Conservation (phyloP, 2,113 vertebrate genomes). For the Ariopsis seemanni region DNA sequence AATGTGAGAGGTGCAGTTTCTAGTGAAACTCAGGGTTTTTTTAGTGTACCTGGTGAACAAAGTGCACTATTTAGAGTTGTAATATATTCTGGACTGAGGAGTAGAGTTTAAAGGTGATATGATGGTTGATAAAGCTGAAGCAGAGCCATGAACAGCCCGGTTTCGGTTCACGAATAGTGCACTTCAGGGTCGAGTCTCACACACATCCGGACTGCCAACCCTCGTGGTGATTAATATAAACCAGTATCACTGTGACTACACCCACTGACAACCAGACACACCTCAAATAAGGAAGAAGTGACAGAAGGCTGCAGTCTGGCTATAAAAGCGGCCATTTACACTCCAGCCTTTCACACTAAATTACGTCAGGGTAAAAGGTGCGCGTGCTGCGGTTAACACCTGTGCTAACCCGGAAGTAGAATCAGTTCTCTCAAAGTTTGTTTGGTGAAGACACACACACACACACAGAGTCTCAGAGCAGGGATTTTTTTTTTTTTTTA, state of each 20-base stretch:
- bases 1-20: background rate
- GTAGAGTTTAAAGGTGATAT: background rate
- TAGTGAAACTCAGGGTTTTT: background rate
- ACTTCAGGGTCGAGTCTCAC: background rate
- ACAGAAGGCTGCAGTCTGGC: no score
- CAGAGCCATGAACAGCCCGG: background rate
- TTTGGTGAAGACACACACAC: no score
- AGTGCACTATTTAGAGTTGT: background rate
- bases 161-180: background rate
- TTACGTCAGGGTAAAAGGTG: no score
- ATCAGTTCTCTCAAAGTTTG: conserved; percentile 33
- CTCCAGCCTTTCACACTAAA: background rate
- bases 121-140: background rate
- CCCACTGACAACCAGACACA: conserved; percentile 11
- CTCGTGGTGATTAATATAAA: background rate
- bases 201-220: background rate
- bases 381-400: conserved; percentile 52
- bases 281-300: background rate
- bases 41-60: background rate
- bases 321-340: background rate
- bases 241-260: conserved; percentile 12
- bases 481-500: background rate
- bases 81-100: background rate
- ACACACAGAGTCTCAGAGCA: background rate
- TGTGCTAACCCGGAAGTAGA: conserved; percentile 58